phyloP scores from a whole-genome alignment of 2,888 invertebrate species.

The Rhodophaea formosa region DNA sequence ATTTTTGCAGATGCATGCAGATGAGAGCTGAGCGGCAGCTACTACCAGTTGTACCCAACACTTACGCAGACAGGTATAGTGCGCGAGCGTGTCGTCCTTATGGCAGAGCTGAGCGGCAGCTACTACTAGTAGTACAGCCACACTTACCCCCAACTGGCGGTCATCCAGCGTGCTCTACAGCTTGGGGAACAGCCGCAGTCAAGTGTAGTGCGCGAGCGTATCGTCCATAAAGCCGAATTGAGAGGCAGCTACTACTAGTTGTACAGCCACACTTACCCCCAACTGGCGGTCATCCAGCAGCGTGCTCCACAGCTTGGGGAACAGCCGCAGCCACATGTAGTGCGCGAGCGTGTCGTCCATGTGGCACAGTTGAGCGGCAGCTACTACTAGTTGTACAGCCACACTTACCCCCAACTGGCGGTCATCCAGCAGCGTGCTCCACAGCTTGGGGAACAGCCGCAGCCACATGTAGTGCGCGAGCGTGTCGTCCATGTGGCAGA shows the following conservation, averaged over 20 bases:
- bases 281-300: slow-evolving; percentile 93
- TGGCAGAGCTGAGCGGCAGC: slow-evolving; percentile 96
- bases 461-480: slow-evolving; percentile 96
- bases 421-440: slow-evolving; percentile 92
- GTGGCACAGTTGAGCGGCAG: slow-evolving; percentile 95
- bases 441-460: slow-evolving; percentile 91
- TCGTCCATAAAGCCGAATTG: slow-evolving; percentile 98
- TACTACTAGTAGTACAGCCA: too few species aligned
- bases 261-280: too few species aligned
- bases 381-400: too few species aligned
- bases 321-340: slow-evolving; percentile 92
- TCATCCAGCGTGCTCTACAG: slow-evolving; percentile 94
- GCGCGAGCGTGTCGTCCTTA: slow-evolving; percentile 94
- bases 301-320: slow-evolving; percentile 93
- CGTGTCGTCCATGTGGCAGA: slow-evolving; percentile 96
- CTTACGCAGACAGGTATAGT: slow-evolving; percentile 94
- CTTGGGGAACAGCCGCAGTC: slow-evolving; percentile 93
- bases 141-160: slow-evolving; percentile 90
- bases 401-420: slow-evolving; percentile 91
- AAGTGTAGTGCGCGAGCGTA: slow-evolving; percentile 92
- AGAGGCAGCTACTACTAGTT: too few species aligned
- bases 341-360: slow-evolving; percentile 96
- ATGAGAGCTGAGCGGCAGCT: slow-evolving; percentile 95
- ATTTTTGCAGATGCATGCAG: too few species aligned
- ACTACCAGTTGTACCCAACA: too few species aligned